Base-by-base conservation (phyloP, 2,888 invertebrate species). In the Isoperla grammatica region DNA sequence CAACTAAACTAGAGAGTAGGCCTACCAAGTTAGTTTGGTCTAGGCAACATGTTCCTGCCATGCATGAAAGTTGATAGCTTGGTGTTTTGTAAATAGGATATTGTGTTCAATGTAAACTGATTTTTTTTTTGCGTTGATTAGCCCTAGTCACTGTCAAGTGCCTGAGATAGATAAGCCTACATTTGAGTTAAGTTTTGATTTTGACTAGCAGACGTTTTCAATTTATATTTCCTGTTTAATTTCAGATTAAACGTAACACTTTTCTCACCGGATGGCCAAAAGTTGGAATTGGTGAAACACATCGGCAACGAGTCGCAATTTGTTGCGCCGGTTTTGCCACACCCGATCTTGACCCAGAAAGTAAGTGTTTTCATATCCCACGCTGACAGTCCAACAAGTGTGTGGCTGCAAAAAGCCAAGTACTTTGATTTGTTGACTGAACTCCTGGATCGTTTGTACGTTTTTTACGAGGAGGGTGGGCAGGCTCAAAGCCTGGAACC, bases 241-340 rank as follows among this genome's bases (percentile, higher is more conserved):
- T 77, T 1, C 72, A 89, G 89, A 62, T 74, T 89, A 63, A 76
- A 84, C 58, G 79, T 87, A 58, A 83, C 85, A 2, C 73, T 90
- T 2, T 86, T 86, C 68, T 79, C 83, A 57, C 37, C 56, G 39
- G 48, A 61, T 57, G 58, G 76, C 70, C 5, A 62, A 0, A 68
- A 64, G 43, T 68, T 71, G 37, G 69, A 66, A 40, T 29, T 68
- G 0, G 45, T 61, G 5, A 62, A 67, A 3, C 63, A 65, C 1
- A 74, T 74, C 1, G 81, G 81, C 8, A 70, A 72, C 15, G 80
- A 80, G 0, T 12, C 39, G 13, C 1, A 13, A 13, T 45, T 37
- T 13, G 43, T 60, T 12, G 57, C 43, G 15, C 54, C 57, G n/a
- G 8, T 88, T 5, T 86, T 86, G 67, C 79, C 80, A 17, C 76